phyloP scores from a whole-genome alignment of 2,888 invertebrate species.

The Matsumyia berberina region DNA sequence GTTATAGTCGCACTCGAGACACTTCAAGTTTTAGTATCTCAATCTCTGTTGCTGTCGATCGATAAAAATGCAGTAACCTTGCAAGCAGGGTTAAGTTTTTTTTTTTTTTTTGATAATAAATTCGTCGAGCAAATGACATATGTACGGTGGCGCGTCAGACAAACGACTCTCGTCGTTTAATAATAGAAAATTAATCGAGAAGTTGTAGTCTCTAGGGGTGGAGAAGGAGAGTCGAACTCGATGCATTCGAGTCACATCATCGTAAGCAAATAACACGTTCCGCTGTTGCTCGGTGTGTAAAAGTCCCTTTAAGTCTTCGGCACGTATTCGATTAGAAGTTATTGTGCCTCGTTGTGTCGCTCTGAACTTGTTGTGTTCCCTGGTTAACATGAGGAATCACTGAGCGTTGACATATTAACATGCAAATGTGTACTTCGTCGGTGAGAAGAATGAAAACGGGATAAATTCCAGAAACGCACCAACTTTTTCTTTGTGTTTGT shows the following conservation, averaged over 20 bases:
- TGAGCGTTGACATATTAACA: slow-evolving; percentile 2
- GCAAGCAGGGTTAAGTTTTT: slow-evolving; percentile 37
- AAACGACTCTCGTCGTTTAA: slow-evolving; percentile 55
- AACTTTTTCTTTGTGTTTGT: background rate
- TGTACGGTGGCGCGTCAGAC: background rate
- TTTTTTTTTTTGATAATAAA: slow-evolving; percentile 45
- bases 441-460: background rate
- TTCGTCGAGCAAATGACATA: slow-evolving; percentile 37
- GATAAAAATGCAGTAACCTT: slow-evolving; percentile 57
- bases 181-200: slow-evolving; percentile 52
- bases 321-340: slow-evolving; percentile 69
- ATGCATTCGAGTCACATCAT: slow-evolving; percentile 61
- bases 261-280: slow-evolving; percentile 53
- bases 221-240: background rate
- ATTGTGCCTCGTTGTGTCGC: slow-evolving; percentile 35
- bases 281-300: background rate
- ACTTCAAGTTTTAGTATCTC: slow-evolving; percentile 42
- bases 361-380: slow-evolving; percentile 33
- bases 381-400: background rate
- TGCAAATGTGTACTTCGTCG: background rate
- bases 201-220: background rate
- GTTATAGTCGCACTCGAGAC: slow-evolving; percentile 4
- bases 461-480: background rate
- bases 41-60: slow-evolving; percentile 37
- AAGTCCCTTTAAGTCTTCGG: slow-evolving; percentile 48